A percentile compares a stretch with the other conserved stretches of the same genome.
phyloP scores from a whole-genome alignment of 2,888 invertebrate genomes.

The Trachelus stipa region DNA sequence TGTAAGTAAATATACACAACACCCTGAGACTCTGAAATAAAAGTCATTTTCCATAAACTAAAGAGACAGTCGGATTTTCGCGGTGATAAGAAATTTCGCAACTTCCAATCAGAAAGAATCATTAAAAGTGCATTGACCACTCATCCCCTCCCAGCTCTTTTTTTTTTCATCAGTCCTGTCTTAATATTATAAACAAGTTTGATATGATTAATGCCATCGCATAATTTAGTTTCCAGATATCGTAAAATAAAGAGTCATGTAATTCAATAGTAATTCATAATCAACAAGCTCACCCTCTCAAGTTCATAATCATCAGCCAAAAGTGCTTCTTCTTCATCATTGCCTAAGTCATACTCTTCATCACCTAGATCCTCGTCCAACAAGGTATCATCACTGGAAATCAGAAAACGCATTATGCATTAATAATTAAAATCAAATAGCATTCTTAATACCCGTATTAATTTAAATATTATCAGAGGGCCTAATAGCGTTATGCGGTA shows the following conservation, averaged over 20 bases:
- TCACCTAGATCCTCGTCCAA: conserved; percentile 66
- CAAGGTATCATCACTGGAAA: conserved; percentile 62
- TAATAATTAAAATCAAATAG: not conserved
- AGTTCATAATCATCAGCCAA: conserved; percentile 66
- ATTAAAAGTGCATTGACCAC: not conserved
- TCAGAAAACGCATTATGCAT: conserved; percentile 7
- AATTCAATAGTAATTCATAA: not conserved
- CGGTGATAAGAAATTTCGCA: not conserved
- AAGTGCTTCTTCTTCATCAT: conserved; percentile 68
- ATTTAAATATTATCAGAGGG: not conserved
- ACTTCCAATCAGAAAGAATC: not conserved
- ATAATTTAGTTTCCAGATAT: not conserved
- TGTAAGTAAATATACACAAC: conserved; percentile 8
- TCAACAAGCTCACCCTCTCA: conserved; percentile 58
- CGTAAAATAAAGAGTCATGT: not conserved
- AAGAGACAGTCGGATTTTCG: not conserved
- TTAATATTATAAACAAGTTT: not conserved
- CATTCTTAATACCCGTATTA: not conserved
- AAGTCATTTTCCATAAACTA: not conserved
- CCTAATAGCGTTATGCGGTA: not conserved
- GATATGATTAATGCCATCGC: not conserved
- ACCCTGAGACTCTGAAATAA: conserved; percentile 7
- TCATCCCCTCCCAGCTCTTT: not conserved
- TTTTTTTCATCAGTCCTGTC: not conserved
- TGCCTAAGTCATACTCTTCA: conserved; percentile 66